Conservation (phyloP, 1,140 invertebrate genomes). For the Calephelis virginiensis region DNA sequence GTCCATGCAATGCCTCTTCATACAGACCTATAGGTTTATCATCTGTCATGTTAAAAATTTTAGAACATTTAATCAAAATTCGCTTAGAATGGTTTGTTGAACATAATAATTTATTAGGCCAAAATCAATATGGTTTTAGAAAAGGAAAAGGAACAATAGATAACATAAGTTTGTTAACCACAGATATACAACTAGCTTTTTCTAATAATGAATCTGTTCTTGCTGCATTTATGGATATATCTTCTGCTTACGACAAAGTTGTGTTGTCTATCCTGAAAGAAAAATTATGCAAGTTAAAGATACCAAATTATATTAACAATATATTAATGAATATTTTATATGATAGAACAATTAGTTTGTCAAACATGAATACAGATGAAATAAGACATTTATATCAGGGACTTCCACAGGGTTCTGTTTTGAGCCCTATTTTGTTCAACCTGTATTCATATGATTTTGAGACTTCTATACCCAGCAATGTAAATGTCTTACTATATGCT, state of each 20-base stretch:
- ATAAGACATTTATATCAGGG: background rate
- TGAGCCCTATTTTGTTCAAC: slow-evolving; percentile 34
- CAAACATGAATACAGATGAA: background rate
- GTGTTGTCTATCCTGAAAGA: background rate
- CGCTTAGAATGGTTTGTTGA: slow-evolving; percentile 38
- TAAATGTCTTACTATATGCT: slow-evolving; percentile 27
- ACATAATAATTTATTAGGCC: slow-evolving; percentile 26
- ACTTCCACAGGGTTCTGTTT: slow-evolving; percentile 33
- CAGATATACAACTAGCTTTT: slow-evolving; percentile 22
- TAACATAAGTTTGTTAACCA: slow-evolving; percentile 30
- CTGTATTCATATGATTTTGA: slow-evolving; percentile 31
- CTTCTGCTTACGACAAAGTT: slow-evolving; percentile 19
- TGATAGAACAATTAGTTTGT: background rate
- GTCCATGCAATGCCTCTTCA: slow-evolving; percentile 23
- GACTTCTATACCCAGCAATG: background rate
- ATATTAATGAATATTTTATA: background rate
- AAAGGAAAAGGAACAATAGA: slow-evolving; percentile 37
- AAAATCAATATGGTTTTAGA: slow-evolving; percentile 35
- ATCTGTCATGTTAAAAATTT: slow-evolving; percentile 31
- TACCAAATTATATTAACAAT: background rate
- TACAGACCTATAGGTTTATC: slow-evolving; percentile 39
- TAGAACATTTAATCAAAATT: slow-evolving; percentile 34
- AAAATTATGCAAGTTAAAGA: background rate
- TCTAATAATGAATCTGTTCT: slow-evolving; percentile 19
- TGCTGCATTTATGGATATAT: slow-evolving; percentile 16